Conservation (phyloP, 2,888 invertebrate species). For the Watsonalla cultraria region DNA sequence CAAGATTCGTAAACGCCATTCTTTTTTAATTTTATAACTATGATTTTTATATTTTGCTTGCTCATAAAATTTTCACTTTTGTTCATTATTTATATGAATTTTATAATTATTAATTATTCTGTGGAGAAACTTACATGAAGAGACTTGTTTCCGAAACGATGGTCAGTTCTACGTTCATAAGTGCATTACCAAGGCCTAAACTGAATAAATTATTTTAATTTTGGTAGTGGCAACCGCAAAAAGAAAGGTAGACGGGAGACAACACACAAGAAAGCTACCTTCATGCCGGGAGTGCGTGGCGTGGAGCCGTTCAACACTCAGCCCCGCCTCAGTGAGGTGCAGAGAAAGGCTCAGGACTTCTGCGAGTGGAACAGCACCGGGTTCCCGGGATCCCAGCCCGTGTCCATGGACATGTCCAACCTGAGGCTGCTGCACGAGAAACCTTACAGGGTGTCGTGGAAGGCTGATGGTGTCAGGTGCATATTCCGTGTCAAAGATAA, state of each 20-base stretch:
- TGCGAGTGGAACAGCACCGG: slow-evolving; percentile 88
- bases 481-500: not conserved
- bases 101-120: no score
- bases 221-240: slow-evolving; percentile 30
- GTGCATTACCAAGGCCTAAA: no score
- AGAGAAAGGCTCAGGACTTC: slow-evolving; percentile 85
- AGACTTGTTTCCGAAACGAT: no score
- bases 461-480: slow-evolving; percentile 97
- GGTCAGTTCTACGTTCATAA: no score
- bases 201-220: no score
- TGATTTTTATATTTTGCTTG: no score
- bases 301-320: slow-evolving; percentile 84
- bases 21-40: no score
- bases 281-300: slow-evolving; percentile 93
- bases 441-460: slow-evolving; percentile 98
- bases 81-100: no score
- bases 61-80: no score
- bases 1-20: no score
- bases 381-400: slow-evolving; percentile 98
- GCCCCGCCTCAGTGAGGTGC: slow-evolving; percentile 81
- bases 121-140: no score
- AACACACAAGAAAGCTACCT: slow-evolving; percentile 81
- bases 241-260: slow-evolving; percentile 73
- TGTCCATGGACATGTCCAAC: slow-evolving; percentile 95
- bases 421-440: slow-evolving; percentile 85